These are phyloP conservation scores for Nymphalis c-album DNA, from an alignment of 2,888 invertebrate genomes.

Conservation along the genomic window DNA sequence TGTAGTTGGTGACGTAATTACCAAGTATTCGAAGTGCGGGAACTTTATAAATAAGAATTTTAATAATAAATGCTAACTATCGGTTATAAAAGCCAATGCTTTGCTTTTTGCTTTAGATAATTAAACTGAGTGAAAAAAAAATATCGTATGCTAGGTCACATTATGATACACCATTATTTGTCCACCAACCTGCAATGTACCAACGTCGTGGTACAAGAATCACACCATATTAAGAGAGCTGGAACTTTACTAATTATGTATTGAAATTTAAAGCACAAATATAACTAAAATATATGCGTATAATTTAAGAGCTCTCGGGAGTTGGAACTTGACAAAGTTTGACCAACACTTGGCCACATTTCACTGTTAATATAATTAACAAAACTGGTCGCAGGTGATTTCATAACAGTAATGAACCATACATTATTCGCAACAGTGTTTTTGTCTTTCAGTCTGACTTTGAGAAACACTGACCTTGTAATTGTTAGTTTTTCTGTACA, in stretches of 20 bases:
- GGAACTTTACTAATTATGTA: background rate
- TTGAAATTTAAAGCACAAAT: background rate
- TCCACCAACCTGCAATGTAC: too few relatives aligned
- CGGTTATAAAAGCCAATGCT: too few relatives aligned
- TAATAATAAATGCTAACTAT: too few relatives aligned
- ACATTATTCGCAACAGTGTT: background rate
- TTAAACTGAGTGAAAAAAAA: too few relatives aligned
- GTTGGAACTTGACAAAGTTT: conserved; percentile 21
- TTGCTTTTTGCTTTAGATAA: too few relatives aligned
- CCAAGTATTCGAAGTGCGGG: too few relatives aligned
- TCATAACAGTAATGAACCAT: background rate
- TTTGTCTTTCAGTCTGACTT: background rate
- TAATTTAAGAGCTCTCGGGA: conserved; percentile 16
- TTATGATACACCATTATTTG: too few relatives aligned
- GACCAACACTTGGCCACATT: conserved; percentile 8
- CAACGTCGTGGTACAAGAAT: background rate
- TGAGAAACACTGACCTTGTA: background rate
- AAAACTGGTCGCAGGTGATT: background rate
- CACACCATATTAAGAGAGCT: background rate
- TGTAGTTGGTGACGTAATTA: too few relatives aligned
- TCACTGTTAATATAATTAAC: conserved; percentile 19
- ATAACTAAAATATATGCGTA: background rate
- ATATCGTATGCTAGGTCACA: too few relatives aligned
- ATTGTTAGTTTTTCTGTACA: too few relatives aligned
- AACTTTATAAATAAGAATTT: too few relatives aligned